phyloP scores from a whole-genome alignment of 2,888 invertebrate species.

The Fabriciana adippe region DNA sequence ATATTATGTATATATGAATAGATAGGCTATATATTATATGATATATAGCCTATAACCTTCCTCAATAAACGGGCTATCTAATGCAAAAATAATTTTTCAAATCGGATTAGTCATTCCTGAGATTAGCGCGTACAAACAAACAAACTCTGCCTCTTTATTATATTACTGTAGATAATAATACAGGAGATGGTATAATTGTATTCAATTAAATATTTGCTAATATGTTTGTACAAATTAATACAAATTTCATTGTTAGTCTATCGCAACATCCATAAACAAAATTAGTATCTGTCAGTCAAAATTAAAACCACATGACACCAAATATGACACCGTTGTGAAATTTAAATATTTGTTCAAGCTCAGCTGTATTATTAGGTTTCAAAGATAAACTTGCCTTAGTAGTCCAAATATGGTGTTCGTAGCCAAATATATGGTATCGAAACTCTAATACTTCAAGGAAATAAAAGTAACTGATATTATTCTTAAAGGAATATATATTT shows the following conservation, averaged over 20 bases:
- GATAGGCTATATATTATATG: no score
- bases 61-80: no score
- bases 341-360: slow-evolving; percentile 4
- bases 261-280: neutral
- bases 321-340: neutral
- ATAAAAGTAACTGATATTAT: slow-evolving; percentile 9
- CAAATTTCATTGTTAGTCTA: neutral
- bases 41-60: no score
- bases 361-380: neutral
- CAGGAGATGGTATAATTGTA: no score
- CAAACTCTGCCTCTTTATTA: no score
- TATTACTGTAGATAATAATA: no score
- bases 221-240: neutral
- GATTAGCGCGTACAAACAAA: no score
- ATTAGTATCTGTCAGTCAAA: slow-evolving; percentile 1
- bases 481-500: neutral
- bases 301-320: slow-evolving; percentile 3
- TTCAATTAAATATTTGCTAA: no score
- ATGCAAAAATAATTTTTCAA: no score
- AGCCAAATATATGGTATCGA: slow-evolving; percentile 11
- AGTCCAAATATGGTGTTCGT: slow-evolving; percentile 11
- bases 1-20: no score
- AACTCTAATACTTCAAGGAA: neutral
- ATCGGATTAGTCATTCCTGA: no score
- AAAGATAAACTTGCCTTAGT: neutral